Evolutionary conservation across 2,113 vertebrate genomes (phyloP), one percentile per base, ranked within the genome.

Genomic region (Gorsachius goisagi): DNA sequence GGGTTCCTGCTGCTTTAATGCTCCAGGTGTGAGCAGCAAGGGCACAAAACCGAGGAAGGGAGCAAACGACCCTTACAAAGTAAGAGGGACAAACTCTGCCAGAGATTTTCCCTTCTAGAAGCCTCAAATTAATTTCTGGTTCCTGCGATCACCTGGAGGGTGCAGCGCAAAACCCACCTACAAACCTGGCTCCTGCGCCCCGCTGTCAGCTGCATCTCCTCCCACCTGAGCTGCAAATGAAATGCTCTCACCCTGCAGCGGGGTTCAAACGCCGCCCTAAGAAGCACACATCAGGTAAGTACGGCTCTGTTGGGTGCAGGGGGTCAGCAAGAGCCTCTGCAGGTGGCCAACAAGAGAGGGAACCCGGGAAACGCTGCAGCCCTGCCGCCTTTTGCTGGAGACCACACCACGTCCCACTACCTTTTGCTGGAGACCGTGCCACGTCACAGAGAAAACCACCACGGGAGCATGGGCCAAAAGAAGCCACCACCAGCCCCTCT

Each of bases 251-350:
- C 39, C 26, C 55, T 79, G 50, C 23, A 41, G 45, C 4, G 22
- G 37, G 37, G 53, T 28, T 33, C 58, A 68, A 53, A 64, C 1
- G 2, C 32, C 0, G 2, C 30, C 3, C 0, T 3, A 2, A 79
- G 53, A 50, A 83, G 35, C 30, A 7, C 2, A 0, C 4, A 5
- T 0, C 0, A 9, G 28, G 12, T 19, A 22, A 55, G 44, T 32
- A 8, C 0, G 21, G 87, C 37, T 71, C 32, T 2, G 3, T 2
- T 2, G 3, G 59, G 47, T 6, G 41, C 41, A 88, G 21, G 15
- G 21, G 60, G 12, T 15, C 35, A 78, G 66, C 2, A 3, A 78
- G 21, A 62, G 13, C 39, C 59, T 37, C 50, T 66, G 45, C 50
- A 66, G 33, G 32, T 27, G 66, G 22, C 17, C 32, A 73, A 17